Evolutionary conservation across 2,888 invertebrate species (phyloP), one percentile per base, ranked within the genome.

Genomic region (Monochamus alternatus): DNA sequence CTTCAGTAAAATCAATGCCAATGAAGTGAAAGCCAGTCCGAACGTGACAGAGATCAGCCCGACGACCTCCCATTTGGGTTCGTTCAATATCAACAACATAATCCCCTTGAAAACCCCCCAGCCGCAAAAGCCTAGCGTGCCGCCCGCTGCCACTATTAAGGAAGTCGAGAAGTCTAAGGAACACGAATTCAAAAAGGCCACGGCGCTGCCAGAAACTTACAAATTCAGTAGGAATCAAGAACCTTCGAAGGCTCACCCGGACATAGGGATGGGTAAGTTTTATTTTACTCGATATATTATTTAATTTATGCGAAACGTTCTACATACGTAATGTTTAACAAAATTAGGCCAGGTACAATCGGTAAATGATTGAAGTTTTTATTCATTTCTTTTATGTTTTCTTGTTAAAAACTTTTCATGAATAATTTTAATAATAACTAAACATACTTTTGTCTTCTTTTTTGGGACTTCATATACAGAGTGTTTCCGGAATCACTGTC

Each of bases 1-100:
- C 51, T 52, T 74, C 8, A 62, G 55, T 47, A 68, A 67, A 60
- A 62, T 43, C 8, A 43, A 22, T n/a, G n/a, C 43, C 69, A 69
- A 12, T 58, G 64, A 69, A 22, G 30, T 7, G 7, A 55, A 55
- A 43, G 4, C 43, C 12, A 32, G 30, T 60, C 30, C 73, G 3
- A 69, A 68, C 38, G 5, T 2, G 38, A 38, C 38, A 2, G 38
- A 38, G 7, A 38, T 38, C 38, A 38, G 2, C 7, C 38, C 38
- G 38, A 38, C 38, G 7, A 38, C n/a, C 58, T n/a, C 60, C 22
- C 60, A 60, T 1, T 30, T 47, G 8, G 47, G 51, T 47, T 60
- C 47, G 22, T 30, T 51, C 9, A 60, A 60, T 30, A 60, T 32
- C 2, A 30, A 60, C n/a, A 47, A 22, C 22, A 9, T 51, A 59